These are phyloP conservation scores for Luperina testacea DNA, from an alignment of 2,888 invertebrate species.

Conservation along the genomic window DNA sequence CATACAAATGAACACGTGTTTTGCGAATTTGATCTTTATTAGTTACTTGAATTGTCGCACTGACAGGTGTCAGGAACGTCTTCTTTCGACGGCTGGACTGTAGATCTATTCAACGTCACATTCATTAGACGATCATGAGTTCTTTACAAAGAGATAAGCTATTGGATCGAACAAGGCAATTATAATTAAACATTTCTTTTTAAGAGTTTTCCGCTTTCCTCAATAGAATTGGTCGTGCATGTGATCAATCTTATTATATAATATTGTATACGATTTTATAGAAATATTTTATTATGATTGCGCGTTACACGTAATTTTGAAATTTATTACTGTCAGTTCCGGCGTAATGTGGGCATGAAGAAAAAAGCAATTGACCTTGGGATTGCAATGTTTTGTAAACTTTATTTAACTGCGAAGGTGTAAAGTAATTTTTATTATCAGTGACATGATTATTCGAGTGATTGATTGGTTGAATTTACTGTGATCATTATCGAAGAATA, in stretches of 20 bases:
- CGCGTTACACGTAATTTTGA: slow-evolving; percentile 29
- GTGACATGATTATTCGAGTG: background rate
- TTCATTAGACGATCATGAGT: background rate
- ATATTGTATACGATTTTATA: slow-evolving; percentile 16
- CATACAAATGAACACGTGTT: background rate
- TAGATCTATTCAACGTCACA: background rate
- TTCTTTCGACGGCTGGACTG: background rate
- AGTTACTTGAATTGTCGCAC: background rate
- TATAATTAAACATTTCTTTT: background rate
- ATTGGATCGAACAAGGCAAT: background rate
- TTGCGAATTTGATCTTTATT: background rate
- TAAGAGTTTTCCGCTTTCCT: background rate
- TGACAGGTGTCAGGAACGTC: background rate
- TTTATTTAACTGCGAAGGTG: background rate
- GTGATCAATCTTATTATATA: slow-evolving; percentile 1
- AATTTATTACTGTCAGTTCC: slow-evolving; percentile 7
- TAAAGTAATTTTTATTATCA: background rate
- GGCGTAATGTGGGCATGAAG: background rate
- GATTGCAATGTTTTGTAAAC: background rate
- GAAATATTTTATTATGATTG: slow-evolving; percentile 31
- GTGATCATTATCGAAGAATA: background rate
- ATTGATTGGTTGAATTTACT: background rate
- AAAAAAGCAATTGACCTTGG: background rate
- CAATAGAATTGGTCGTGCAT: background rate
- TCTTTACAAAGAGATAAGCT: background rate